phyloP scores from a whole-genome alignment of 2,797 vertebrate species.

The Acrossocheilus wenchowensis region DNA sequence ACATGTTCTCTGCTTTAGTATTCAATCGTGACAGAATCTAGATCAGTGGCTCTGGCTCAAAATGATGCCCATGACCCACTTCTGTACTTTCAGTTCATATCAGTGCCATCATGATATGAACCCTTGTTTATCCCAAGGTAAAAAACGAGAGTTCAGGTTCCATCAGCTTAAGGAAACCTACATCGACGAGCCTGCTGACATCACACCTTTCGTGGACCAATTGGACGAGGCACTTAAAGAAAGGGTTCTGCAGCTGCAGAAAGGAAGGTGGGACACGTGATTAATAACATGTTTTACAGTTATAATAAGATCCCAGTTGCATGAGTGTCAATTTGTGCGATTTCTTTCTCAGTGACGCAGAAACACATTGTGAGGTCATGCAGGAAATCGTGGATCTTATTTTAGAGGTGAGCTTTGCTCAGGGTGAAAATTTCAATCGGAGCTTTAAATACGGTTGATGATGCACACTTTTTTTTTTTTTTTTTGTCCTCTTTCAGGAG shows the following conservation, averaged over 20 bases:
- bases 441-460: not conserved
- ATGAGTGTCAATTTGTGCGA: not conserved
- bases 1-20: not conserved
- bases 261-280: slow-evolving; percentile 82
- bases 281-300: not conserved
- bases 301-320: not conserved
- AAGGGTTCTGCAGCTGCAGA: slow-evolving; percentile 93
- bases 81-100: not conserved
- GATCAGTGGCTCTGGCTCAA: slow-evolving; percentile 7
- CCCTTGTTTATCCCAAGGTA: slow-evolving; percentile 74
- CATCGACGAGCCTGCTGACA: slow-evolving; percentile 92
- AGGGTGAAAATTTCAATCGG: not conserved
- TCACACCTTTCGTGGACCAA: slow-evolving; percentile 93
- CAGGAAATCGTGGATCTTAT: slow-evolving; percentile 98
- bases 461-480: not conserved
- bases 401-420: slow-evolving; percentile 83
- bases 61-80: slow-evolving; percentile 11
- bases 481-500: slow-evolving; percentile 78
- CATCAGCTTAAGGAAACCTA: slow-evolving; percentile 93
- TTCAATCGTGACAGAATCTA: not conserved
- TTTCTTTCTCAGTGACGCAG: slow-evolving; percentile 84
- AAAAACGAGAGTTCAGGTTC: slow-evolving; percentile 95
- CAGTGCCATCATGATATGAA: not conserved
- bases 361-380: slow-evolving; percentile 96
- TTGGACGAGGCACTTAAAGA: slow-evolving; percentile 92